Percentiles rank a stretch among this genome's conserved stretches.
These are phyloP conservation scores for Sakesphorus luctuosus DNA, from an alignment of 2,113 vertebrate species.

Conservation along the genomic window DNA sequence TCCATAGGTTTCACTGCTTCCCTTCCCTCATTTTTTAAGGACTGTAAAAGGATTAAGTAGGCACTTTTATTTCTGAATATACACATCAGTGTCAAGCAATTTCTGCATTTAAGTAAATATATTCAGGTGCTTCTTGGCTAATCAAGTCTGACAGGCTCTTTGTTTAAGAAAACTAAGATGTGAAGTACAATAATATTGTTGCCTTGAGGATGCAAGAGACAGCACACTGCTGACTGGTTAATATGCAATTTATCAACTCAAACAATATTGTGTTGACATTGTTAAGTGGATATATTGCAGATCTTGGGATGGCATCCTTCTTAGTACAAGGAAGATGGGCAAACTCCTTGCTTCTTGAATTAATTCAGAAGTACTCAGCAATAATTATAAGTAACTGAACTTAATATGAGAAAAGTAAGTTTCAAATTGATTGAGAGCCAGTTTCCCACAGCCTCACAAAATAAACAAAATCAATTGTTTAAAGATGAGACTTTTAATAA, in stretches of 20 bases:
- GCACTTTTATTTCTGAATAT: slow-evolving; percentile 28
- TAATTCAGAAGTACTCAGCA: background rate
- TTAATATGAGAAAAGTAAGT: background rate
- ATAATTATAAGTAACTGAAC: background rate
- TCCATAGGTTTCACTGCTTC: slow-evolving; percentile 2
- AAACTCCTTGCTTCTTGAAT: background rate
- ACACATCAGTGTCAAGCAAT: slow-evolving; percentile 4
- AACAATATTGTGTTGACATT: slow-evolving; percentile 24
- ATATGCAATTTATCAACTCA: slow-evolving; percentile 31
- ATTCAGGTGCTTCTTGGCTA: slow-evolving; percentile 43
- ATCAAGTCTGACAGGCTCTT: slow-evolving; percentile 63
- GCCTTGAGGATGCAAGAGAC: slow-evolving; percentile 40
- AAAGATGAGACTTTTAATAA: background rate
- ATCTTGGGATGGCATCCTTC: background rate
- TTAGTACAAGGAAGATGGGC: background rate
- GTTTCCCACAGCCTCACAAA: background rate
- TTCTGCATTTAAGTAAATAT: slow-evolving; percentile 40
- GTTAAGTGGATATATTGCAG: background rate
- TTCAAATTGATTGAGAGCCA: background rate
- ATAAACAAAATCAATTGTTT: background rate
- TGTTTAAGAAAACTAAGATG: slow-evolving; percentile 46
- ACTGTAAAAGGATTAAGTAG: slow-evolving; percentile 29
- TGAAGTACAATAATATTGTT: slow-evolving; percentile 15
- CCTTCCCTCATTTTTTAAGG: background rate
- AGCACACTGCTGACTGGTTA: slow-evolving; percentile 24